Evolutionary conservation across 1,140 invertebrate genomes (phyloP).

Genomic region (Cydia fagiglandana): DNA sequence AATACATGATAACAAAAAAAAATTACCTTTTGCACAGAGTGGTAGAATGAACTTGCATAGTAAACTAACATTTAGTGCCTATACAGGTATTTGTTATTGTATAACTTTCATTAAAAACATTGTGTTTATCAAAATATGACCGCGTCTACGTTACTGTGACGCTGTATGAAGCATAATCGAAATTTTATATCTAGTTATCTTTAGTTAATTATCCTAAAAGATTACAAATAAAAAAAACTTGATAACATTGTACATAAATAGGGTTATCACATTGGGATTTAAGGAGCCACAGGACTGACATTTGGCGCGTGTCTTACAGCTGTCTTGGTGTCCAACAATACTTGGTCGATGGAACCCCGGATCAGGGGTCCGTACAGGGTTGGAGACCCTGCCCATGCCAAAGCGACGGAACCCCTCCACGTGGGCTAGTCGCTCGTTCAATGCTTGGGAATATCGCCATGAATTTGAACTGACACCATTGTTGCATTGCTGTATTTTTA

Average conservation of each 20-base stretch:
- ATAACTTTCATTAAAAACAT: background rate
- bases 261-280: background rate
- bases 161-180: background rate
- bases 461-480: slow-evolving; percentile 23
- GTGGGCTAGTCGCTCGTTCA: slow-evolving; percentile 27
- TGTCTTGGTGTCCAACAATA: slow-evolving; percentile 19
- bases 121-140: background rate
- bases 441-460: slow-evolving; percentile 25
- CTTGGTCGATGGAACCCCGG: slow-evolving; percentile 21
- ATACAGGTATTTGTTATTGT: background rate
- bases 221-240: background rate
- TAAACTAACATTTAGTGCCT: background rate
- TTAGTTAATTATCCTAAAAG: background rate
- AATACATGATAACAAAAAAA: background rate
- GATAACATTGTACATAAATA: slow-evolving; percentile 6
- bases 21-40: background rate
- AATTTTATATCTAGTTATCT: background rate
- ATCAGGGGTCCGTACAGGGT: slow-evolving; percentile 22
- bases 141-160: background rate
- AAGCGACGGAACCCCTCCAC: slow-evolving; percentile 17
- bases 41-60: background rate
- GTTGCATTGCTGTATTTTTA: slow-evolving; percentile 3
- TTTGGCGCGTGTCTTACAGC: slow-evolving; percentile 15
- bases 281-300: background rate
- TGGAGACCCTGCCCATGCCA: slow-evolving; percentile 18